Percentiles rank a stretch among this genome's conserved stretches.
These are phyloP conservation scores for Mionectes macconnelli DNA, from an alignment of 2,113 vertebrate genomes.

Conservation along the genomic window DNA sequence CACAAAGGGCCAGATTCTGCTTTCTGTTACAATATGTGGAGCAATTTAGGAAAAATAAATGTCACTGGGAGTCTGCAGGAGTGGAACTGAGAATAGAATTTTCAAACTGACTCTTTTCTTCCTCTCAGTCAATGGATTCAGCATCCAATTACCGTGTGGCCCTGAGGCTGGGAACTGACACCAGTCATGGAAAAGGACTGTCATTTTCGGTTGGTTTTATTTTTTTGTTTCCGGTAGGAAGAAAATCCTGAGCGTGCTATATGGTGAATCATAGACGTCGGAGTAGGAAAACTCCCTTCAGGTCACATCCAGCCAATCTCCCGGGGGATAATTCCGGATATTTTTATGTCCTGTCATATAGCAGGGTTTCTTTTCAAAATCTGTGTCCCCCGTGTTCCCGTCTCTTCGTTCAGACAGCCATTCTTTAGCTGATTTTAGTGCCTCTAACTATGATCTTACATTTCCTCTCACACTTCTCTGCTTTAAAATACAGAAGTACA, in stretches of 20 bases:
- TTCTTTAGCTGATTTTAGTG: not conserved
- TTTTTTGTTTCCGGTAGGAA: not conserved
- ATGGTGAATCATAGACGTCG: constrained; percentile 41
- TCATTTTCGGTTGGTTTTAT: not conserved
- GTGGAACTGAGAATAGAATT: not conserved
- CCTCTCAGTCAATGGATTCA: not conserved
- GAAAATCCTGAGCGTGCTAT: not conserved
- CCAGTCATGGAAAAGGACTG: constrained; percentile 37
- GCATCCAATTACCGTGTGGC: constrained; percentile 22
- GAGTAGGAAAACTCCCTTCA: constrained; percentile 18
- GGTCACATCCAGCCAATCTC: not conserved
- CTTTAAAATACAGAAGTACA: not conserved
- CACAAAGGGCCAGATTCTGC: not conserved
- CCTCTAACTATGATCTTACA: not conserved
- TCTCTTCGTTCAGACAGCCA: not conserved
- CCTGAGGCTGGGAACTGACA: not conserved
- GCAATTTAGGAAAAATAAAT: not conserved
- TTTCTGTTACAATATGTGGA: not conserved
- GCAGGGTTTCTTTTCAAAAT: not conserved
- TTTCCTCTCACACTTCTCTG: not conserved
- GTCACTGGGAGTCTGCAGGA: not conserved
- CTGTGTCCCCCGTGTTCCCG: not conserved
- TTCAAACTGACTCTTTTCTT: constrained; percentile 20
- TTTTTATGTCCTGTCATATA: constrained; percentile 16
- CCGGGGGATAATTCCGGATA: constrained; percentile 6